Conservation (phyloP, 2,888 invertebrate genomes). For the Diarsia rubi region DNA sequence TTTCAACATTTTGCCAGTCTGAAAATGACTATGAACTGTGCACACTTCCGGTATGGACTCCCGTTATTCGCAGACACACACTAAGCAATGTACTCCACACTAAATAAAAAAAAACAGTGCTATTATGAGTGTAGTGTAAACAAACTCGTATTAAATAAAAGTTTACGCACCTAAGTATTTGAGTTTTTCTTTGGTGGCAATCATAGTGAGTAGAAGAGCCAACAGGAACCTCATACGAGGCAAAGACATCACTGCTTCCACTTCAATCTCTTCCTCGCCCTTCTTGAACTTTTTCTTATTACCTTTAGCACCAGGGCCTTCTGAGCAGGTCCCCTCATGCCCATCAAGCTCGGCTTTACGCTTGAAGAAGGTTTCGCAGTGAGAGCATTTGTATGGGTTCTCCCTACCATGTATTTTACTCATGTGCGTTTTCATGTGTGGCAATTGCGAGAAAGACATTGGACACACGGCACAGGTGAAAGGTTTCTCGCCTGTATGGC, state of each 20-base stretch:
- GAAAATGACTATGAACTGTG: conserved; percentile 73
- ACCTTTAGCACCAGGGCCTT: conserved; percentile 69
- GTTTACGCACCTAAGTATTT: conserved; percentile 94
- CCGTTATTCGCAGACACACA: conserved; percentile 87
- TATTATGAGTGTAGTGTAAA: conserved; percentile 76
- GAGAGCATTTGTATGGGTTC: conserved; percentile 94
- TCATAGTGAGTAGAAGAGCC: conserved; percentile 95
- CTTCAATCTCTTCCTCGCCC: conserved; percentile 70
- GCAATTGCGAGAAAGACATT: conserved; percentile 94
- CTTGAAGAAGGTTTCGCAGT: conserved; percentile 94
- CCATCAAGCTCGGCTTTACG: conserved; percentile 93
- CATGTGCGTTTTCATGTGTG: conserved; percentile 97
- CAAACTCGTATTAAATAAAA: conserved; percentile 68
- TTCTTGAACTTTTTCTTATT: conserved; percentile 44
- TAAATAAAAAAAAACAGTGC: conserved; percentile 80
- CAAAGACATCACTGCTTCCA: conserved; percentile 91
- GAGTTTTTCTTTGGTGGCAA: conserved; percentile 95
- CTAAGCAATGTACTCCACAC: conserved; percentile 86
- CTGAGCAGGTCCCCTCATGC: conserved; percentile 91
- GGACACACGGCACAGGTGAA: conserved; percentile 94
- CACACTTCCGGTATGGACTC: conserved; percentile 71
- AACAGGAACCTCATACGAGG: conserved; percentile 95
- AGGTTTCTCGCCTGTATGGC: conserved; percentile 96
- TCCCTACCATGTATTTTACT: conserved; percentile 95
- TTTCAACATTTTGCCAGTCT: conserved; percentile 52